Base-by-base conservation (phyloP, 2,113 vertebrate genomes). In the Mixornis gularis region DNA sequence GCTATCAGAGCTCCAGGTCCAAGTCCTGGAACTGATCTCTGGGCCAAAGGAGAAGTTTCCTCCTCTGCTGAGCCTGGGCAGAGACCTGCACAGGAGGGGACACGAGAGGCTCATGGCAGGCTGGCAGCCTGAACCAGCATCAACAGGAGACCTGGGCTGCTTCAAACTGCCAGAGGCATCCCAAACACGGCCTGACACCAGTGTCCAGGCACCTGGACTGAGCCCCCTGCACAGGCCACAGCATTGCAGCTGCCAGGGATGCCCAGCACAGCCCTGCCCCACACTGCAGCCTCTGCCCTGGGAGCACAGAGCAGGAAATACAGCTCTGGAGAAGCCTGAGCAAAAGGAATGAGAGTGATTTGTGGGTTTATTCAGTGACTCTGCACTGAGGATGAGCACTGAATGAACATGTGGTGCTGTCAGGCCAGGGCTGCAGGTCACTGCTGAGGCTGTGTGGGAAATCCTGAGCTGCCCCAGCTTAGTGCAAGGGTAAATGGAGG, bases 21-120 rank as follows among this genome's bases (percentile, higher is more conserved):
- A 2, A 68, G 34, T 7, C 32, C 53, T 29, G 14, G 19, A 64
- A 56, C 13, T 30, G 25, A 85, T 38, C 66, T 77, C 40, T 46
- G 38, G 10, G 38, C 56, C 70, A 51, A 63, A 83, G 20, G 52
- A 60, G 10, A 20, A 27, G 48, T 29, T 51, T 64, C 32, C 8
- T 65, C 26, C 66, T 69, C 58, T 25, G 34, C 51, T 40, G n/a
- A 77, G 58, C 38, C 58, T 36, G 26, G 32, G 48, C 30, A 69
- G 53, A 27, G 46, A 22, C 49, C 79, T 13, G 12, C 46, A 48
- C 46, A 48, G 6, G 44, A 27, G 40, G 48, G 56, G 12, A 66
- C 43, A 12, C 25, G 5, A 20, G 62, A 71, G n/a, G 36, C 3
- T 3, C 8, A 2, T 1, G 30, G 29, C 1, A 1, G 62, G 48